Evolutionary conservation across 2,113 vertebrate genomes (phyloP).

Genomic region (Lampris incognitus): DNA sequence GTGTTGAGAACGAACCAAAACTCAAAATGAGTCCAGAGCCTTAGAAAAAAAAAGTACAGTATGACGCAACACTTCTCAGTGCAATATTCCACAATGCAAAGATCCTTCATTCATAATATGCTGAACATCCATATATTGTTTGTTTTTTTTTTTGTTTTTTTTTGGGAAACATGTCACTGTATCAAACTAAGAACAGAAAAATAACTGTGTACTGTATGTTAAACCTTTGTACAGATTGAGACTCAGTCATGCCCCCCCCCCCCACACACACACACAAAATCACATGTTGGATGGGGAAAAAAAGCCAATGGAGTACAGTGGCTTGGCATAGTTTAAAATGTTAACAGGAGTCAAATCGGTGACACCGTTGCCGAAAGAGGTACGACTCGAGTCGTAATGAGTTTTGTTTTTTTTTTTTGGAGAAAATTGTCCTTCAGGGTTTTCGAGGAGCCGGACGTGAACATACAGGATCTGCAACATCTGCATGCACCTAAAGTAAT

Average conservation of each 20-base stretch:
- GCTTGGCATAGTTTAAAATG: constrained; percentile 62
- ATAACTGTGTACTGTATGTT: constrained; percentile 55
- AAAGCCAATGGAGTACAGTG: constrained; percentile 43
- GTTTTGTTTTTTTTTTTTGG: constrained; percentile 40
- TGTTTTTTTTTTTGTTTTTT: constrained; percentile 40
- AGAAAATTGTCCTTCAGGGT: constrained; percentile 44
- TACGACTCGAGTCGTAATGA: constrained; percentile 21
- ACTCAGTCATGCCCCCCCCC: constrained; percentile 60
- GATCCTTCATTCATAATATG: constrained; percentile 79
- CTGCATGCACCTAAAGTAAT: constrained; percentile 10
- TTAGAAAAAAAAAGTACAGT: constrained; percentile 80
- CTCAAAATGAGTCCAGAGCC: constrained; percentile 75
- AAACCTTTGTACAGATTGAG: constrained; percentile 70
- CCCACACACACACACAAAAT: constrained; percentile 48
- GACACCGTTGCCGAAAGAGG: constrained; percentile 46
- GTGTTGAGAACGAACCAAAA: constrained; percentile 83
- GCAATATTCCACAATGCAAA: constrained; percentile 82
- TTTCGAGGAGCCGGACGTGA: constrained; percentile 13
- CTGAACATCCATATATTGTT: constrained; percentile 62
- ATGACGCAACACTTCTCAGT: constrained; percentile 76
- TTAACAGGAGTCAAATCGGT: constrained; percentile 53
- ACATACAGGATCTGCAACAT: constrained; percentile 37
- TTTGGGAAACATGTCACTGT: constrained; percentile 66
- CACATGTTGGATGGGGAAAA: constrained; percentile 47
- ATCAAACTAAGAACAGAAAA: constrained; percentile 62